phyloP scores from a whole-genome alignment of 2,113 vertebrate species.

The Xiphorhynchus elegans region DNA sequence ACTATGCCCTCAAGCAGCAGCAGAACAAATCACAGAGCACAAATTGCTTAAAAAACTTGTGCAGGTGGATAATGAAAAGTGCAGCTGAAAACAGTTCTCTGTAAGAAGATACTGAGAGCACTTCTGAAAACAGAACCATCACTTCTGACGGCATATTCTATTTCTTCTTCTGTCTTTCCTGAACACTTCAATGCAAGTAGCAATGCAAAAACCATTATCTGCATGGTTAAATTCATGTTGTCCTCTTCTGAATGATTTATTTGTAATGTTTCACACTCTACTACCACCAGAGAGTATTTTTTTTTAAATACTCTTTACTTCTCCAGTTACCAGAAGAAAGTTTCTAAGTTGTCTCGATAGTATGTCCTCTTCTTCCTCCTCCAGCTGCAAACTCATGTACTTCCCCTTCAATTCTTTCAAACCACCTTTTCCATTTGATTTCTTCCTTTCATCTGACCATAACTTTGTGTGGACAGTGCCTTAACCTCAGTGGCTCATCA shows the following conservation, averaged over 20 bases:
- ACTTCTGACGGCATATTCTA: neutral
- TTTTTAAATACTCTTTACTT: neutral
- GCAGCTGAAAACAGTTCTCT: neutral
- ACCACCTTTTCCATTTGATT: neutral
- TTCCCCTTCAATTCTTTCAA: neutral
- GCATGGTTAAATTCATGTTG: neutral
- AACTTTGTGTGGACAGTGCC: neutral
- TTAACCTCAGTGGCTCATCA: neutral
- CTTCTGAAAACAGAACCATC: neutral
- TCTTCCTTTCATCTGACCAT: neutral
- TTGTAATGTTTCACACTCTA: neutral
- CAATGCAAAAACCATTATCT: neutral
- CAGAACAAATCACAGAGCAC: neutral
- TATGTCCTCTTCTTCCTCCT: neutral
- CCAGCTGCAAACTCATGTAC: neutral
- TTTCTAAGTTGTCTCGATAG: neutral
- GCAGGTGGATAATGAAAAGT: conserved; percentile 6
- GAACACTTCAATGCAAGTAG: neutral
- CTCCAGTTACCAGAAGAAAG: neutral
- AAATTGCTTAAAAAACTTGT: conserved; percentile 1
- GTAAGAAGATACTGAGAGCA: neutral
- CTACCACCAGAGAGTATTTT: neutral
- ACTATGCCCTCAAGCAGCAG: neutral
- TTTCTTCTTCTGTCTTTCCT: neutral
- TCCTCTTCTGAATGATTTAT: neutral